These are phyloP conservation scores for Microctenopoma lineatum DNA, from an alignment of 2,797 vertebrate genomes.

Conservation along the genomic window DNA sequence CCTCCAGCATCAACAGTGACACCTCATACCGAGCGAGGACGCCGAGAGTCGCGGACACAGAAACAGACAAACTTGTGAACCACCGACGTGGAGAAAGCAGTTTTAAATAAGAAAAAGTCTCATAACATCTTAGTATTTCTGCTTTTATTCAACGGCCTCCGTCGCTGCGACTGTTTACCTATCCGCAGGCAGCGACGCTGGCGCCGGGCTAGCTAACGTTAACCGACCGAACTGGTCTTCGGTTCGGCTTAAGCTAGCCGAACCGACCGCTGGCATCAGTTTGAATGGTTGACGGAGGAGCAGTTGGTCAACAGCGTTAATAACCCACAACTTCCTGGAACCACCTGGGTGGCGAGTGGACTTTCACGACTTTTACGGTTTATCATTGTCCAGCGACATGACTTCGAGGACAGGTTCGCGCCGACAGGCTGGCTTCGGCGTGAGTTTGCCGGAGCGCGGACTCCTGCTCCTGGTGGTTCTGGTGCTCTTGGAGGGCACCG, in stretches of 20 bases:
- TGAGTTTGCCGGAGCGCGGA: constrained; percentile 40
- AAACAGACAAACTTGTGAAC: constrained; percentile 35
- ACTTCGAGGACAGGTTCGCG: constrained; percentile 24
- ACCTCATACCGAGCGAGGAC: constrained; percentile 44
- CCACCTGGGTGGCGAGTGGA: neutral
- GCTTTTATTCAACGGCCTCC: constrained; percentile 46
- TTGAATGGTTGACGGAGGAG: neutral
- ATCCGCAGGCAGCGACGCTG: neutral
- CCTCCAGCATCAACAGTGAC: constrained; percentile 65
- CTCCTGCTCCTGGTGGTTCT: constrained; percentile 65
- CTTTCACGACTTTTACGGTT: neutral
- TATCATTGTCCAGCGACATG: constrained; percentile 39
- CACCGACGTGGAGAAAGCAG: neutral
- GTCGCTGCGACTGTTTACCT: constrained; percentile 48
- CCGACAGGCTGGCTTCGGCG: constrained; percentile 9
- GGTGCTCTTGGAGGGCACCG: constrained; percentile 60
- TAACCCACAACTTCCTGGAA: constrained; percentile 52
- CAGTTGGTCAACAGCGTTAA: neutral
- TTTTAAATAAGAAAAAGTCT: neutral
- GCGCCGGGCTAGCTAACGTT: constrained; percentile 16
- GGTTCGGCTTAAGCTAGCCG: constrained; percentile 19
- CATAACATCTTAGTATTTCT: constrained; percentile 53
- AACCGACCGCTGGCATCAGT: neutral
- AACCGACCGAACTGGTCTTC: neutral
- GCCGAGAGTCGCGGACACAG: constrained; percentile 16